Base-by-base conservation (phyloP, 2,888 invertebrate genomes). In the Thecophora atra region DNA sequence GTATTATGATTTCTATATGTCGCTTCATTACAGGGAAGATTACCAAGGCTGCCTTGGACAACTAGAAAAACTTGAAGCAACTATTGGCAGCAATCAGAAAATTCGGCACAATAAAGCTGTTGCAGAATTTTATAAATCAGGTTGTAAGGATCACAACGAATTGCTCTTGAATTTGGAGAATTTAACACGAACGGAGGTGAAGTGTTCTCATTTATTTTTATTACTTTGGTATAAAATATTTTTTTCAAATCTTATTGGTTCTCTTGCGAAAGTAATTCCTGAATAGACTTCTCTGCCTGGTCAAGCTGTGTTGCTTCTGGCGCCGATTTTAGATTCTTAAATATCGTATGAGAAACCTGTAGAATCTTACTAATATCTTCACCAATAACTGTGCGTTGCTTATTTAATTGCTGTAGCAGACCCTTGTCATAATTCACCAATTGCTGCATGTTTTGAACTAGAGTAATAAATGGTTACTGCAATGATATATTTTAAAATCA, bases 41-140 rank as follows among this genome's bases (percentile, higher is more conserved):
- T 86, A 83, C 70, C 80, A 82, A 21, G 79, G 79, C 47, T 86
- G 86, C 71, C 72, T 85, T 75, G 80, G 84, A 69, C 78, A 82
- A 19, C 76, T 86, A 26, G 72, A 79, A 26, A 79, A 83, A 70
- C 73, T 86, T 64, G 84, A 85, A 73, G 76, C 80, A 42, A 79
- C 80, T 26, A 81, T 81, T 72, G 82, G 81, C 56, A 77, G 73
- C 5, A 80, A 79, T n/a, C 44, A 19, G 8, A 76, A 83, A 51
- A 74, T 84, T 68, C 77, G 79, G 8, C 95, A 95, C 81, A 97
- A 98, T 83, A 93, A 93, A 86, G 92, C 93, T 30, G 91, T 97
- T 0, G 91, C 91, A 0, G 94, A 95, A 81, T 96, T 93, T 85
- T 94, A 92, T 84, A 90, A 90, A 75, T 90, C 89, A 71, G 92